phyloP scores from a whole-genome alignment of 1,140 invertebrate species.

The Papilio glaucus region DNA sequence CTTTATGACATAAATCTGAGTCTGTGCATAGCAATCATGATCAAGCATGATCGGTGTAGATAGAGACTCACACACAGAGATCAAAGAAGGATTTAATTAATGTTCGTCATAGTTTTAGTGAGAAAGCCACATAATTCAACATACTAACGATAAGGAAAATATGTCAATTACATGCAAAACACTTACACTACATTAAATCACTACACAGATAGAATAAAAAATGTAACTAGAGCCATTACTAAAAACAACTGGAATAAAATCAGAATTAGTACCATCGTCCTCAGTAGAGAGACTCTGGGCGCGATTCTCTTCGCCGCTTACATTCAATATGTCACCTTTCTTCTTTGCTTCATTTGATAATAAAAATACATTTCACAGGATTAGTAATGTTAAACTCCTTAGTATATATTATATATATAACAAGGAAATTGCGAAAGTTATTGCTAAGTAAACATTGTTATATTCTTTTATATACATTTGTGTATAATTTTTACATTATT shows the following conservation, averaged over 20 bases:
- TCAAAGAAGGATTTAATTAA: no score
- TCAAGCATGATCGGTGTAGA: no score
- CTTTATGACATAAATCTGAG: no score
- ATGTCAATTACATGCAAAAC: conserved; percentile 15
- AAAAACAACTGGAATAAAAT: conserved; percentile 41
- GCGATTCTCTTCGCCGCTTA: conserved; percentile 64
- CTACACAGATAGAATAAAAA: conserved; percentile 37
- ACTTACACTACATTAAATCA: background rate
- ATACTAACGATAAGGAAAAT: conserved; percentile 5
- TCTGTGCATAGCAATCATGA: no score
- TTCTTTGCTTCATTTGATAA: conserved; percentile 81
- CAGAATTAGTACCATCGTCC: conserved; percentile 69
- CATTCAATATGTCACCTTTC: conserved; percentile 72
- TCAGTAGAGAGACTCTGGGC: conserved; percentile 62
- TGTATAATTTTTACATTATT: background rate
- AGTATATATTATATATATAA: background rate
- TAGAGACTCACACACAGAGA: no score
- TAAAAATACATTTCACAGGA: conserved; percentile 46
- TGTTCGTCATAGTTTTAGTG: background rate
- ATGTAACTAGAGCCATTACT: conserved; percentile 24
- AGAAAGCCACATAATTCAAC: background rate
- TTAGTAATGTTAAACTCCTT: conserved; percentile 10
- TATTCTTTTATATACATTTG: no score
- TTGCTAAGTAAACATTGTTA: no score
- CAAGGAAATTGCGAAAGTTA: no score